A percentile compares a stretch with the other conserved stretches of the same genome.
Evolutionary conservation across 2,888 invertebrate species (phyloP).

Genomic region (Agrochola litura): DNA sequence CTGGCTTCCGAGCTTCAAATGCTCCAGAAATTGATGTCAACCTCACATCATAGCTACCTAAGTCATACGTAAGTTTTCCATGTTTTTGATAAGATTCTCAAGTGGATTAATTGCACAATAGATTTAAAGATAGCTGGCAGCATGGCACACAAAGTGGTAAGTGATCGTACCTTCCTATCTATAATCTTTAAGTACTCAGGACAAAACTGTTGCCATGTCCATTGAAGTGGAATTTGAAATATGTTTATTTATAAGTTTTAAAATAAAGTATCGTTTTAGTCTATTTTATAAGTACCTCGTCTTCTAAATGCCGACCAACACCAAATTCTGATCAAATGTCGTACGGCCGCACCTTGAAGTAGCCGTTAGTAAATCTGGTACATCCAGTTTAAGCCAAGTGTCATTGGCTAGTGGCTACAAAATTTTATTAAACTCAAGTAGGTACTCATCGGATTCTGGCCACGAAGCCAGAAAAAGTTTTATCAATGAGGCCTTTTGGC

Average conservation of each 20-base stretch:
- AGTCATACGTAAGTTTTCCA: constrained; percentile 1
- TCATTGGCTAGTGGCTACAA: neutral
- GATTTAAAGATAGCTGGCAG: neutral
- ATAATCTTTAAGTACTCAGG: neutral
- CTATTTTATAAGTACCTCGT: constrained; percentile 20
- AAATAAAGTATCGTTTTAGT: constrained; percentile 8
- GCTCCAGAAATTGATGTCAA: neutral
- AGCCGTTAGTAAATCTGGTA: constrained; percentile 41
- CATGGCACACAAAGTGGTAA: neutral
- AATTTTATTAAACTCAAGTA: neutral
- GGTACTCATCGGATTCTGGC: neutral
- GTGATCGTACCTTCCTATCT: neutral
- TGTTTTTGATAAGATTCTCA: neutral
- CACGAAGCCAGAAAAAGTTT: neutral
- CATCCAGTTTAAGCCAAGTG: constrained; percentile 34
- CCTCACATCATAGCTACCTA: neutral
- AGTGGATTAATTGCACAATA: neutral
- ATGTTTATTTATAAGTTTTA: constrained; percentile 5
- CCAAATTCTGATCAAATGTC: constrained; percentile 46
- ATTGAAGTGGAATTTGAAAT: constrained; percentile 11
- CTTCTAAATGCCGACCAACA: constrained; percentile 32
- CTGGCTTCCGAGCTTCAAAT: neutral
- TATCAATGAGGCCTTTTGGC: neutral
- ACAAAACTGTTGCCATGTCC: constrained; percentile 6
- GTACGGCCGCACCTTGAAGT: constrained; percentile 42